Evolutionary conservation across 2,888 invertebrate genomes (phyloP).

Genomic region (Zhuqinia jingwanae): DNA sequence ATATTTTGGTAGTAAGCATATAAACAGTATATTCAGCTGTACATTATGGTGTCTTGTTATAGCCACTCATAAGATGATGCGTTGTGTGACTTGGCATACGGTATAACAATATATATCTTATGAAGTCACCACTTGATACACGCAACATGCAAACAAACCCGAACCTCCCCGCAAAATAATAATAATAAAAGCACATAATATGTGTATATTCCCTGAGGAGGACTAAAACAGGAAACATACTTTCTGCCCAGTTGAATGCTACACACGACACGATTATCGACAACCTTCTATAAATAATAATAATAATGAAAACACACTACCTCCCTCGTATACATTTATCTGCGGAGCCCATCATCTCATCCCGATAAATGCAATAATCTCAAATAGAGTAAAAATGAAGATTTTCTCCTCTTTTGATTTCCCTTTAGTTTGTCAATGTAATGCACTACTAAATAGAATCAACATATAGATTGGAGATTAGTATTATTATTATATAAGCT

Average conservation of each 20-base stretch:
- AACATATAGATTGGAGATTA: slow-evolving; percentile 20
- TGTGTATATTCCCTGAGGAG: slow-evolving; percentile 15
- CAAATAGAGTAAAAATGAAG: slow-evolving; percentile 62
- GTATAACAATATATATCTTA: background rate
- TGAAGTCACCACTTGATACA: background rate
- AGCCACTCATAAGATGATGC: too few relatives aligned
- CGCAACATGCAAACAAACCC: background rate
- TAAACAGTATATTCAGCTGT: too few relatives aligned
- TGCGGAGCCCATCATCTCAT: slow-evolving; percentile 62
- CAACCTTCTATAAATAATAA: slow-evolving; percentile 20
- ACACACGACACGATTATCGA: slow-evolving; percentile 33
- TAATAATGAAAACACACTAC: background rate
- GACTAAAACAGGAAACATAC: slow-evolving; percentile 33
- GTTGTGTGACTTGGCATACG: background rate
- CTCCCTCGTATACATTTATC: slow-evolving; percentile 8
- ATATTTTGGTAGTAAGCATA: slow-evolving; percentile 61
- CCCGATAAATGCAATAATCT: slow-evolving; percentile 67
- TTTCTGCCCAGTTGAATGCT: slow-evolving; percentile 19
- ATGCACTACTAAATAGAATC: background rate
- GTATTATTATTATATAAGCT: too few relatives aligned
- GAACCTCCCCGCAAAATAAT: too few relatives aligned
- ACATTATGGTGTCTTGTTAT: too few relatives aligned
- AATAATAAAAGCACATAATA: background rate
- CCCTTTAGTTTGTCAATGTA: background rate
- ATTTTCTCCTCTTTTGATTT: slow-evolving; percentile 45